Evolutionary conservation across 2,797 vertebrate species (phyloP).

Genomic region (Anguilla megastoma): DNA sequence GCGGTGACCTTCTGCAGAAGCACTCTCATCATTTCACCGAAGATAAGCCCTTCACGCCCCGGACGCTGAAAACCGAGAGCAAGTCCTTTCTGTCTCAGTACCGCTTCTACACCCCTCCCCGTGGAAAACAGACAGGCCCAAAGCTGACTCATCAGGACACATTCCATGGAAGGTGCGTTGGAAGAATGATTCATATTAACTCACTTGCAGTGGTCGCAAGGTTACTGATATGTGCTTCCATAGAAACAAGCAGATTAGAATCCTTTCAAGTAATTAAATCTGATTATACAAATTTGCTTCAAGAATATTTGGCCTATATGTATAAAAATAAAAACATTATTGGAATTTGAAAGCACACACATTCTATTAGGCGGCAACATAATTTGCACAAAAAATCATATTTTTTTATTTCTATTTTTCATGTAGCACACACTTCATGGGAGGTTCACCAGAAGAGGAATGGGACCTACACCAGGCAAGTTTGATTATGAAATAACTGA

Average conservation of each 20-base stretch:
- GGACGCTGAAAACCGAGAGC: constrained; percentile 83
- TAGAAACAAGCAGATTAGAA: background rate
- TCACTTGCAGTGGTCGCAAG: background rate
- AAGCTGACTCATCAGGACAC: constrained; percentile 57
- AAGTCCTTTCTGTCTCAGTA: constrained; percentile 83
- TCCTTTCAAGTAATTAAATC: background rate
- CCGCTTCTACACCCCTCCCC: constrained; percentile 85
- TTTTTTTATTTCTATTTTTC: constrained; percentile 24
- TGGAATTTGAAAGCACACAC: constrained; percentile 6
- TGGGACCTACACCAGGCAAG: constrained; percentile 62
- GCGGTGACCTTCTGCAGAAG: constrained; percentile 84
- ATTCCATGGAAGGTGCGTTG: constrained; percentile 73
- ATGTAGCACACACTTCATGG: constrained; percentile 57
- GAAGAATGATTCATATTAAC: background rate
- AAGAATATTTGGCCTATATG: background rate
- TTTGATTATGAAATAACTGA: constrained; percentile 8
- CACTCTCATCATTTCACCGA: constrained; percentile 82
- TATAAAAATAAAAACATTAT: background rate
- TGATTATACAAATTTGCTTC: background rate
- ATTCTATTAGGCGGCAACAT: background rate
- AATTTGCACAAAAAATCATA: background rate
- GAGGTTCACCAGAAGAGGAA: constrained; percentile 43
- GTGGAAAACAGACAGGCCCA: constrained; percentile 59
- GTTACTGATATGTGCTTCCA: background rate
- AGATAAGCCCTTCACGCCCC: constrained; percentile 85